phyloP scores from a whole-genome alignment of 2,113 vertebrate species.

The Prinia subflava region DNA sequence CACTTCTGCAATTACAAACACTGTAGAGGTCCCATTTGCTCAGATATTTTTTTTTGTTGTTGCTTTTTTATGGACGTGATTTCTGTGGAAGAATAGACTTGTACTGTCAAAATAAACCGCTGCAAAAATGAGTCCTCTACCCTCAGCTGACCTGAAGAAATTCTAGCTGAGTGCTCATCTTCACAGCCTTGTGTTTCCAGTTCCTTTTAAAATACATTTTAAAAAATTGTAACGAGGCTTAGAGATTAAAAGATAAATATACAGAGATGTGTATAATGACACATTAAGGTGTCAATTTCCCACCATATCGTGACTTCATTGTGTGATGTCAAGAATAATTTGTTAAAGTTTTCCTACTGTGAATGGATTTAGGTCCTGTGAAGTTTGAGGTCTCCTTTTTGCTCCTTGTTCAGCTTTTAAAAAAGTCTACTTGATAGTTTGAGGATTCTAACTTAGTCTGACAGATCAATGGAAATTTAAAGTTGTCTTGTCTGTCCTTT shows the following conservation, averaged over 20 bases:
- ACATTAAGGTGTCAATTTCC: background rate
- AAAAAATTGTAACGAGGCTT: background rate
- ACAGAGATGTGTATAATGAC: background rate
- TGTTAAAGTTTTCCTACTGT: background rate
- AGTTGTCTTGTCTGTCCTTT: background rate
- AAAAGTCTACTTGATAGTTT: background rate
- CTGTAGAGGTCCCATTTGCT: conserved; percentile 35
- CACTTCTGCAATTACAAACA: background rate
- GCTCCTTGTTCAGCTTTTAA: background rate
- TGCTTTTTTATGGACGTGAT: conserved; percentile 12
- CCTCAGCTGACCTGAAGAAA: conserved; percentile 63
- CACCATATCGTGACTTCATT: background rate
- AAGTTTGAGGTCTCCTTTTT: background rate
- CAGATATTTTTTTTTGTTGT: background rate
- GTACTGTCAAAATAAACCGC: conserved; percentile 58
- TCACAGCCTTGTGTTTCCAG: background rate
- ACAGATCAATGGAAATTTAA: background rate
- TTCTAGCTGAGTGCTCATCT: conserved; percentile 58
- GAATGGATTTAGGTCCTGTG: background rate
- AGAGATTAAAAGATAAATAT: background rate
- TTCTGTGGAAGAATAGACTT: conserved; percentile 58
- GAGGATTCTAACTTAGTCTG: background rate
- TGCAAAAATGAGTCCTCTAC: conserved; percentile 22
- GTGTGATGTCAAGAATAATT: background rate
- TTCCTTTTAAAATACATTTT: background rate